A percentile compares a stretch with the other conserved stretches of the same genome.
Evolutionary conservation across 2,888 invertebrate species (phyloP).

Genomic region (Caenorhabditis angaria): DNA sequence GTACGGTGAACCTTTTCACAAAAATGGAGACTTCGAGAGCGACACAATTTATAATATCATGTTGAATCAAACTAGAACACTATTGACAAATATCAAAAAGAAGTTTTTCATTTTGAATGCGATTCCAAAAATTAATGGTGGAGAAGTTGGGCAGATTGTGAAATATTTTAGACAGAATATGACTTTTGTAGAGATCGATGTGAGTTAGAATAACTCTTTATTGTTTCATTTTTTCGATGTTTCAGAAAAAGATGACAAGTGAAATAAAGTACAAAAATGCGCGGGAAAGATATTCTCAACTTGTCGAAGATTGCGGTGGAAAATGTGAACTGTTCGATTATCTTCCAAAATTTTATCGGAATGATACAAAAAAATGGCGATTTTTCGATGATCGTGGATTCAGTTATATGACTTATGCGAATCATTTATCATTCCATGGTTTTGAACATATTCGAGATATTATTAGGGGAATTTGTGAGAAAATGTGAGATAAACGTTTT

Average conservation of each 20-base stretch:
- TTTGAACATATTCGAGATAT: too few species aligned
- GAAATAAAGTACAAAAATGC: constrained; percentile 11
- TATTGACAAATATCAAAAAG: background rate
- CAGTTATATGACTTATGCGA: too few species aligned
- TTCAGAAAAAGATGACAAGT: background rate
- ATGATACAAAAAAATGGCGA: too few species aligned
- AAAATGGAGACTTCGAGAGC: too few species aligned
- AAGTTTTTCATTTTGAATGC: background rate
- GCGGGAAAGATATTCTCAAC: constrained; percentile 15
- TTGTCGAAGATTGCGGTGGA: constrained; percentile 35
- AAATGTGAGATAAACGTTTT: too few species aligned
- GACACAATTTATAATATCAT: constrained; percentile 10
- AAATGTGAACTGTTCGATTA: too few species aligned
- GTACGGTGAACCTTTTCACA: constrained; percentile 16
- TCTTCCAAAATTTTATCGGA: too few species aligned
- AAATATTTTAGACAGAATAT: constrained; percentile 16
- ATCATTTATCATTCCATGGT: too few species aligned
- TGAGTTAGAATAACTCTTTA: too few species aligned
- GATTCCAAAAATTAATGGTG: background rate
- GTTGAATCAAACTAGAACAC: constrained; percentile 6
- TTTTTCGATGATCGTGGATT: too few species aligned
- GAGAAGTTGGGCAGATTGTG: background rate
- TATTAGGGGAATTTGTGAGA: too few species aligned
- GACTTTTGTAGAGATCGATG: constrained; percentile 16
- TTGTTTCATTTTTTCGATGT: too few species aligned